These are phyloP conservation scores for Ptiloglossa arizonensis DNA, from an alignment of 1,140 invertebrate species.

Conservation along the genomic window DNA sequence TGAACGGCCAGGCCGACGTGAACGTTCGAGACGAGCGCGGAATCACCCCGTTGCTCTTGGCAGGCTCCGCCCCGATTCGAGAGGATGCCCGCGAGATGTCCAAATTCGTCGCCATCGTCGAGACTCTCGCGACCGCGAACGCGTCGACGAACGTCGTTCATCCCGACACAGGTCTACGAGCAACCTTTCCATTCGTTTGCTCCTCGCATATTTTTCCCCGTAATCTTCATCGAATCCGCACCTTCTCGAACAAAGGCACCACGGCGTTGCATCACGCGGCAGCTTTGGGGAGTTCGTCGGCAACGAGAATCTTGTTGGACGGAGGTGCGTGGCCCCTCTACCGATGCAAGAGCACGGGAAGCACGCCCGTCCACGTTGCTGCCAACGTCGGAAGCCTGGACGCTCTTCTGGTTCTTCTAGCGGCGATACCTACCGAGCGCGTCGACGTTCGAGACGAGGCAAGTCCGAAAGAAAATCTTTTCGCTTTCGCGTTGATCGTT, in stretches of 20 bases:
- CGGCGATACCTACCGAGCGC: background rate
- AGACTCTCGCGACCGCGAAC: constrained; percentile 19
- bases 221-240: background rate
- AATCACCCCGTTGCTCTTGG: constrained; percentile 41
- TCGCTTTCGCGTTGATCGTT: too few relatives aligned
- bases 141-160: constrained; percentile 23
- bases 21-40: constrained; percentile 30
- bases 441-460: constrained; percentile 52
- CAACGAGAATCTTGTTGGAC: constrained; percentile 31
- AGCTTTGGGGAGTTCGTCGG: constrained; percentile 35
- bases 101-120: constrained; percentile 48
- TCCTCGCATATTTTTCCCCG: too few relatives aligned
- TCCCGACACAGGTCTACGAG: constrained; percentile 45
- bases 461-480: too few relatives aligned
- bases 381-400: constrained; percentile 27
- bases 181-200: too few relatives aligned
- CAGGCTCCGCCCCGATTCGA: constrained; percentile 29
- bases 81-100: constrained; percentile 41
- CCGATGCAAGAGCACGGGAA: constrained; percentile 37
- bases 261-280: constrained; percentile 47
- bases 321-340: constrained; percentile 33
- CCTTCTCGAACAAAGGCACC: constrained; percentile 11
- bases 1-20: constrained; percentile 42
- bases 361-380: constrained; percentile 49
- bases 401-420: constrained; percentile 28